Conservation (phyloP, 2,113 vertebrate genomes). For the Clinocottus analis region DNA sequence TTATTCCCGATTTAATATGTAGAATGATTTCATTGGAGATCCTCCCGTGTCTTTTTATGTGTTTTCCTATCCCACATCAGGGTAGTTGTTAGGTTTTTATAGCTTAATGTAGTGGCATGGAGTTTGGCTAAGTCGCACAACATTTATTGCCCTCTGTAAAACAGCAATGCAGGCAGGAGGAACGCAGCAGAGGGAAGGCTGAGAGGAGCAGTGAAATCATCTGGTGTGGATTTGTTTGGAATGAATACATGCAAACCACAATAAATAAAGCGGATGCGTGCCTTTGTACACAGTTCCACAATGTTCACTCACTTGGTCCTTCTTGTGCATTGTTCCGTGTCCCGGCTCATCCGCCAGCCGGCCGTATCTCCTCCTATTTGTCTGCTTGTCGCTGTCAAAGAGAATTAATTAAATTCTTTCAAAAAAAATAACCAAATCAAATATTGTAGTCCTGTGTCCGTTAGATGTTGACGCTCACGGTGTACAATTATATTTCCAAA, state of each 20-base stretch:
- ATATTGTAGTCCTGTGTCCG: neutral
- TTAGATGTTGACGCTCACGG: neutral
- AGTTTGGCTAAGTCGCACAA: conserved; percentile 26
- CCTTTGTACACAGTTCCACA: neutral
- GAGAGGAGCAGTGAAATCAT: conserved; percentile 5
- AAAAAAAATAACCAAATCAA: neutral
- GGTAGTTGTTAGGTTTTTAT: conserved; percentile 24
- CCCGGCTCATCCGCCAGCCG: neutral
- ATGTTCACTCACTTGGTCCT: neutral
- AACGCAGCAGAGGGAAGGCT: neutral
- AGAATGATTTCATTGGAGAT: conserved; percentile 16
- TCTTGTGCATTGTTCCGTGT: neutral
- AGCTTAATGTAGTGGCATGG: conserved; percentile 7
- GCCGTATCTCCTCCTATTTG: neutral
- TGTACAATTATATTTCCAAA: neutral
- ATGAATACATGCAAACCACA: neutral
- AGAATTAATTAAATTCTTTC: neutral
- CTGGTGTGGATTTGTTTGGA: neutral
- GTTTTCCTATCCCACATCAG: conserved; percentile 19
- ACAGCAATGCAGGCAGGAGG: conserved; percentile 6
- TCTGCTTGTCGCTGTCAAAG: neutral
- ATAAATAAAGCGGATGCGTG: neutral
- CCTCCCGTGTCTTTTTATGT: conserved; percentile 11
- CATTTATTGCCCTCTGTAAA: conserved; percentile 22
- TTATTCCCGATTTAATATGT: conserved; percentile 14